Base-by-base conservation (phyloP, 2,888 invertebrate genomes). In the Conistra vaccinii region DNA sequence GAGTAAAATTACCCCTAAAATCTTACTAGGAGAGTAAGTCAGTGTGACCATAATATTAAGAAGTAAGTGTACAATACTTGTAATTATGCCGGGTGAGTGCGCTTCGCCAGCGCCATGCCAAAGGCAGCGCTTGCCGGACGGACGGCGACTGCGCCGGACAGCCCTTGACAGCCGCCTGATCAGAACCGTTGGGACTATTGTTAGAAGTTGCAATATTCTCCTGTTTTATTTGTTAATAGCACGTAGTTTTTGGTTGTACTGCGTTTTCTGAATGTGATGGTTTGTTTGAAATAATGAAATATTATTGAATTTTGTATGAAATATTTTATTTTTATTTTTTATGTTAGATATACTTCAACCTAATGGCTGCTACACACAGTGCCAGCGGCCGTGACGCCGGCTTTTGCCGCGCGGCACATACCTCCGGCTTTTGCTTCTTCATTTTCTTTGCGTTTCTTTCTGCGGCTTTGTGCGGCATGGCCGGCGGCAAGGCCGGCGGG, bases 101-200 rank as follows among this genome's bases (percentile, higher is more conserved):
- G 7, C 57, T 57, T 26, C 17, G 9, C 51, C 32, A 23, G 32
- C 17, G 9, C 51, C 32, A 23, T 23, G 71, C 48, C 66, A 12
- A 32, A 35, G 57, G 69, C 67, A 57, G 66, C 45, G 66, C 26
- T 42, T 39, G 60, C 58, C 32, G 60, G 83, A 73, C 57, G 48
- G 62, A 57, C 53, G 61, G 53, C 51, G 12, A 20, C 51, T 77
- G 80, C 51, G 26, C n/a, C n/a, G 29, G 79, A 80, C 78, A 69
- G 65, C 63, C 6, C 14, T 62, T 67, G 81, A 69, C 79, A 81
- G 48, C 32, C 17, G 17, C 42, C 29, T 26, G 62, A 81, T 70
- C 62, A 26, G 29, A 29, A 14, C 45, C 32, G 57, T 23, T 45
- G 3, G 17, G 14, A 26, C 51, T 66, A 57, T 66, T 67, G n/a